Base-by-base conservation (phyloP, 1,140 invertebrate genomes). In the Drosophila ficusphila region DNA sequence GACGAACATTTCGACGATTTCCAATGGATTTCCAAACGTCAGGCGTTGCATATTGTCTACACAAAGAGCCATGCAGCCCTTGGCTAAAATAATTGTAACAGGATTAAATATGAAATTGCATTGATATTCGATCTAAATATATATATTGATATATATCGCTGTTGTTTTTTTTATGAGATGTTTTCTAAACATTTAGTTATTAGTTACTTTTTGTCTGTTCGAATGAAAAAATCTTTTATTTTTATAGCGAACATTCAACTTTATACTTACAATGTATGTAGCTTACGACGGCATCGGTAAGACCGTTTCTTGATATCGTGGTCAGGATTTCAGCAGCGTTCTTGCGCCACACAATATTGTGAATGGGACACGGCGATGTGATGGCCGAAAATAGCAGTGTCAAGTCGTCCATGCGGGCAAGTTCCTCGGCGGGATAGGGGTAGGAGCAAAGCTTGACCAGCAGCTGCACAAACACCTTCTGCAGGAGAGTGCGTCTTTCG, bases 1-100 rank as follows among this genome's bases (percentile, higher is more conserved):
- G 27, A 98, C 97, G 93, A 99, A 98, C 97, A 99, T 99, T 93
- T 99, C 98, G 9, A 99, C 97, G 68, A 99, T 95, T 93, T 99
- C 98, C 79, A 98, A 93, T n/a, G 97, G 97, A 67, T 96, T 96
- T 77, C 99, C 92, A 91, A 98, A 97, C 79, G 95, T 95, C 92
- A 97, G 95, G 90, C 96, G 94, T 93, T 98, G 96, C 96, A 99
- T 98, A 92, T 99, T 99, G 91, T 99, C 98, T 79, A 99, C 95
- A 92, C 98, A 99, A 47, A 97, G 93, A 49, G 95, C 95, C 70
- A 99, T 96, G 93, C 99, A 99, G 56, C 96, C 96, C 93, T 99
- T 99, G 92, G 96, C 97, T 99, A 91, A 71, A 38, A 11, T 5
- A 0, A 11, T 3, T 16, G 16, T n/a, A 4, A 39, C 0, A 14